phyloP scores from a whole-genome alignment of 2,113 vertebrate species.

The Bucco capensis region DNA sequence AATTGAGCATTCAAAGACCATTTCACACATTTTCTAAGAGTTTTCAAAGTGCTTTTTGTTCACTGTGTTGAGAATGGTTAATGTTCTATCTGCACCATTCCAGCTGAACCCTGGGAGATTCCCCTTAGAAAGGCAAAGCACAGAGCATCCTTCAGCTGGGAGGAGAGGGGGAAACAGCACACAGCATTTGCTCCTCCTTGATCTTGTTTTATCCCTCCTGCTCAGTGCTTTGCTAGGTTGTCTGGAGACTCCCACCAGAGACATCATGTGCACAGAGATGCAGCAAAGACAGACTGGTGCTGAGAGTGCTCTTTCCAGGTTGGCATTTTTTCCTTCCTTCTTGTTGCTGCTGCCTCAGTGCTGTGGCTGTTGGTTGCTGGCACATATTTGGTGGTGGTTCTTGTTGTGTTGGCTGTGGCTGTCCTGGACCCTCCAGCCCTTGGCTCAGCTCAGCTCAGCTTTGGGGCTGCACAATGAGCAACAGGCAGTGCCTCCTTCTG shows the following conservation, averaged over 20 bases:
- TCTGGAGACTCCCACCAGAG: background rate
- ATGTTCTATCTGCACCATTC: background rate
- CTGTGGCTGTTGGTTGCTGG: background rate
- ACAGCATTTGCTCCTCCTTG: background rate
- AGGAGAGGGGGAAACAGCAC: background rate
- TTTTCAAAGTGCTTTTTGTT: background rate
- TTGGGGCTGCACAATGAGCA: rapidly evolving
- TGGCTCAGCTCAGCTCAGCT: background rate
- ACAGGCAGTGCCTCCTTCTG: background rate
- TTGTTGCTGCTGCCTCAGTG: background rate
- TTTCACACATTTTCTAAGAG: background rate
- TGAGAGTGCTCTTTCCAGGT: background rate
- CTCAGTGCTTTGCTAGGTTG: background rate
- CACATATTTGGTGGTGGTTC: rapidly evolving
- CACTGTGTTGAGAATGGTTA: background rate
- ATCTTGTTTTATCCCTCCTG: background rate
- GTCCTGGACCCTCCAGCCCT: background rate
- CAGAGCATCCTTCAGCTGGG: background rate
- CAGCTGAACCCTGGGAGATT: background rate
- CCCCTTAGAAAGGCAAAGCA: background rate
- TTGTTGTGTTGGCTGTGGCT: background rate
- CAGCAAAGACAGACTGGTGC: background rate
- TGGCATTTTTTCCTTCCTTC: background rate
- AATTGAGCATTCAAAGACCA: background rate
- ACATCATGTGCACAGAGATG: background rate